Percentiles rank a stretch among this genome's conserved stretches.
These are phyloP conservation scores for Eidolon helvum DNA, from an alignment of 2,113 vertebrate species.

Conservation along the genomic window DNA sequence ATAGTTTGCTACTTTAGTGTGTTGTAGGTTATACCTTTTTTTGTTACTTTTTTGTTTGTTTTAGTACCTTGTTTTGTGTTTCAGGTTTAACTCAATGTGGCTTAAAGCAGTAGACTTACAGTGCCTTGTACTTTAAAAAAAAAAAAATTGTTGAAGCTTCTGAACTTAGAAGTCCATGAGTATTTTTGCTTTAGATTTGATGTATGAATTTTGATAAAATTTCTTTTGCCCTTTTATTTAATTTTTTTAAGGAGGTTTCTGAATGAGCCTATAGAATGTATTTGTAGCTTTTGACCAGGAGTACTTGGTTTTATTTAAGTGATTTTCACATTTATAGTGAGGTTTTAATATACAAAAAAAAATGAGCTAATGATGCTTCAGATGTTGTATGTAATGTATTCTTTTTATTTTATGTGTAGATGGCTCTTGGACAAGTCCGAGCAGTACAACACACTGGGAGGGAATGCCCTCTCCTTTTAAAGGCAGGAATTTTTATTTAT, in stretches of 20 bases:
- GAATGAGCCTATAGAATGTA: conserved; percentile 80
- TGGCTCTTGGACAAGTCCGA: conserved; percentile 92
- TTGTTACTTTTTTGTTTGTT: conserved; percentile 37
- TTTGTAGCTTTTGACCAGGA: conserved; percentile 81
- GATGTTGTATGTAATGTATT: conserved; percentile 90
- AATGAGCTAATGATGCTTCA: conserved; percentile 90
- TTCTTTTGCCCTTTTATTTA: conserved; percentile 47
- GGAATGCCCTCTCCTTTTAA: conserved; percentile 92
- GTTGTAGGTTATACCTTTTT: conserved; percentile 57
- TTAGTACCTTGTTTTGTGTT: conserved; percentile 65
- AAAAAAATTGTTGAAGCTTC: conserved; percentile 62
- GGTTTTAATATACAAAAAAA: conserved; percentile 85
- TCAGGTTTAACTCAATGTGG: conserved; percentile 58
- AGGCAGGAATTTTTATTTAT: conserved; percentile 92
- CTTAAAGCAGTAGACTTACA: conserved; percentile 66
- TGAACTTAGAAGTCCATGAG: conserved; percentile 67
- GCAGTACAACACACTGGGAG: conserved; percentile 91
- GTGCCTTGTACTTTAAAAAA: conserved; percentile 63
- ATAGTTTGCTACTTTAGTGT: conserved; percentile 64
- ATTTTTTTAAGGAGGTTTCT: conserved; percentile 76
- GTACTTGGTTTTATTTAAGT: conserved; percentile 79
- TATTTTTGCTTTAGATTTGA: conserved; percentile 75
- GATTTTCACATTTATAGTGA: conserved; percentile 82
- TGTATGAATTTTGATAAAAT: conserved; percentile 70
- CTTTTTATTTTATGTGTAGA: conserved; percentile 93